Conservation (phyloP, 2,113 vertebrate genomes). For the Lutjanus erythropterus region DNA sequence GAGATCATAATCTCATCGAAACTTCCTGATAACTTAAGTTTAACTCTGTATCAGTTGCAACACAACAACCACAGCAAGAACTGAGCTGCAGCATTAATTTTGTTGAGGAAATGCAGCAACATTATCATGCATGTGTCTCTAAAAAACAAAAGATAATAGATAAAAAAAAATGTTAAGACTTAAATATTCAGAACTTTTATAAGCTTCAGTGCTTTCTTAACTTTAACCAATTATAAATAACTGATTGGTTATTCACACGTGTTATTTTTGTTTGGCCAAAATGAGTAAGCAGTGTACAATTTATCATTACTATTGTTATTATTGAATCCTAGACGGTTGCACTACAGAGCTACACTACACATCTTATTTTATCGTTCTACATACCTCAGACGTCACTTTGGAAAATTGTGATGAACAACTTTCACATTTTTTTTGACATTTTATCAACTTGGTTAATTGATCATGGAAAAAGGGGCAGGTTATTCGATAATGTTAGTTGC, state of each 20-base stretch:
- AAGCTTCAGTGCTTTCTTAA: not conserved
- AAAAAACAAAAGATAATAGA: not conserved
- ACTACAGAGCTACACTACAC: not conserved
- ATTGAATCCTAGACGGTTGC: not conserved
- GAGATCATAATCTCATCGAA: not conserved
- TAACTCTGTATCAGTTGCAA: not conserved
- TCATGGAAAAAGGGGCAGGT: too few relatives aligned
- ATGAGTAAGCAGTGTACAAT: too few relatives aligned
- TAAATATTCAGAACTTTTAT: not conserved
- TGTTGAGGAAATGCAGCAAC: not conserved
- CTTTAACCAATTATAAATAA: too few relatives aligned
- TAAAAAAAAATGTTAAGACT: not conserved
- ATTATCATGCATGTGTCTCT: not conserved
- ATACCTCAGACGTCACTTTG: too few relatives aligned
- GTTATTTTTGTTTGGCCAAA: not conserved
- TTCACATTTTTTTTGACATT: too few relatives aligned
- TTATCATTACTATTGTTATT: too few relatives aligned
- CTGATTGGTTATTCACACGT: not conserved
- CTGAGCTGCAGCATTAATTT: not conserved
- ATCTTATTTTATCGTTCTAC: not conserved
- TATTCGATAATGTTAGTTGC: too few relatives aligned
- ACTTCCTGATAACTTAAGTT: slow-evolving; percentile 6
- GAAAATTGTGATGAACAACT: too few relatives aligned
- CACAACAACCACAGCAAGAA: not conserved
- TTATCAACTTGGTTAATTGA: too few relatives aligned